Evolutionary conservation across 1,140 invertebrate genomes (phyloP).

Genomic region (Drosophila trapezifrons): DNA sequence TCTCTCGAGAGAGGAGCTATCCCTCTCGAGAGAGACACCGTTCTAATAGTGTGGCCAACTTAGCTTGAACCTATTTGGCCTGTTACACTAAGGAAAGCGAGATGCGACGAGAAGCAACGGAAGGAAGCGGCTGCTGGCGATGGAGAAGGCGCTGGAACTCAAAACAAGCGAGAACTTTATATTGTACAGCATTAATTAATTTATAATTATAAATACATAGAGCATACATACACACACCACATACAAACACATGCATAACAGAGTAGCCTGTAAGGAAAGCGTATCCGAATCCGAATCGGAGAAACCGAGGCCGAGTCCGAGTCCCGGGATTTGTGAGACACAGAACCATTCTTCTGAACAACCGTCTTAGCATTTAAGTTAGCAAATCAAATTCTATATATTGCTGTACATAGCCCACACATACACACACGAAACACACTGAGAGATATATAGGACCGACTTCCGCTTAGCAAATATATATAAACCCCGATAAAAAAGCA

Average conservation of each 20-base stretch:
- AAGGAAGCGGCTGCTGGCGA: slow-evolving; percentile 1
- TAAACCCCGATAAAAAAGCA: slow-evolving; percentile 36
- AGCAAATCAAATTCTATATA: slow-evolving; percentile 66
- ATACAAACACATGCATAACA: slow-evolving; percentile 28
- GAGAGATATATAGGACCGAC: slow-evolving; percentile 60
- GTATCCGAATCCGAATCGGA: slow-evolving; percentile 7
- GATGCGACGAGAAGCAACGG: neutral
- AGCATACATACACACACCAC: slow-evolving; percentile 33
- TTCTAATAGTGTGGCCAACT: no score
- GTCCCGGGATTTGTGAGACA: neutral
- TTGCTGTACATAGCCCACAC: slow-evolving; percentile 67
- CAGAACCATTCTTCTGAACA: slow-evolving; percentile 14
- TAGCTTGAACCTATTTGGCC: no score
- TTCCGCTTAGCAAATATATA: slow-evolving; percentile 70
- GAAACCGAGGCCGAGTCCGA: neutral
- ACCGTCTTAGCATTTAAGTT: slow-evolving; percentile 72
- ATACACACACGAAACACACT: slow-evolving; percentile 21
- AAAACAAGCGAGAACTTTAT: slow-evolving; percentile 48
- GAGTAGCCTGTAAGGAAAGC: slow-evolving; percentile 31
- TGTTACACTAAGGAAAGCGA: slow-evolving; percentile 1
- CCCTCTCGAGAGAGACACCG: no score
- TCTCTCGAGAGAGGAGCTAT: no score
- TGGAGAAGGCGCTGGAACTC: slow-evolving; percentile 28
- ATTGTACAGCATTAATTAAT: slow-evolving; percentile 81
- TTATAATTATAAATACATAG: slow-evolving; percentile 67